Conservation (phyloP, 2,888 invertebrate genomes). For the Ophion obscuratus region DNA sequence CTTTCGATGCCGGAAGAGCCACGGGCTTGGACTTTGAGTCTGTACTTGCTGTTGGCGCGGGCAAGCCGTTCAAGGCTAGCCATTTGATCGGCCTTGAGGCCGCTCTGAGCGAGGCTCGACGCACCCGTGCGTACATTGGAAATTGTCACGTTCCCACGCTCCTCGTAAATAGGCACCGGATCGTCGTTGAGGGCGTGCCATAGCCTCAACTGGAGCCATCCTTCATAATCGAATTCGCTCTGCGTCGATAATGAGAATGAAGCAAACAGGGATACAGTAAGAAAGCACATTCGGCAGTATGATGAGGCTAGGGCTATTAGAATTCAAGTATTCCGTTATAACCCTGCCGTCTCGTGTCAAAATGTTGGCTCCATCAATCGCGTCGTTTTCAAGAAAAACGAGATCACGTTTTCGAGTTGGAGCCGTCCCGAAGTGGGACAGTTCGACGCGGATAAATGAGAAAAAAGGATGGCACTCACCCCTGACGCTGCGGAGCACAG, state of each 20-base stretch:
- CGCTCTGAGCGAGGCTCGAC: conserved; percentile 87
- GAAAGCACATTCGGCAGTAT: not conserved
- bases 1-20: conserved; percentile 88
- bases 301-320: not conserved
- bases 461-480: conserved; percentile 62
- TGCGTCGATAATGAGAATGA: conserved; percentile 70
- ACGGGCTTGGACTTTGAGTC: conserved; percentile 89
- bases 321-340: too few relatives aligned
- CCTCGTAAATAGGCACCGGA: conserved; percentile 86
- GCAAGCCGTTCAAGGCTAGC: conserved; percentile 87
- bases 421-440: too few relatives aligned
- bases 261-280: not conserved
- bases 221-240: conserved; percentile 90
- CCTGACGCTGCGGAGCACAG: conserved; percentile 60
- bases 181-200: conserved; percentile 88
- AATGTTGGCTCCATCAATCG: too few relatives aligned
- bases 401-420: too few relatives aligned
- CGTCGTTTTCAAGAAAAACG: too few relatives aligned
- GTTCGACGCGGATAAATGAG: not conserved
- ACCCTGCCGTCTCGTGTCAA: too few relatives aligned
- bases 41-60: conserved; percentile 89
- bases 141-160: conserved; percentile 89
- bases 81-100: conserved; percentile 86
- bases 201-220: conserved; percentile 89
- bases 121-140: conserved; percentile 89